Evolutionary conservation across 2,888 invertebrate genomes (phyloP), one percentile per base, ranked within the genome.

Genomic region (Cerastoderma edule): DNA sequence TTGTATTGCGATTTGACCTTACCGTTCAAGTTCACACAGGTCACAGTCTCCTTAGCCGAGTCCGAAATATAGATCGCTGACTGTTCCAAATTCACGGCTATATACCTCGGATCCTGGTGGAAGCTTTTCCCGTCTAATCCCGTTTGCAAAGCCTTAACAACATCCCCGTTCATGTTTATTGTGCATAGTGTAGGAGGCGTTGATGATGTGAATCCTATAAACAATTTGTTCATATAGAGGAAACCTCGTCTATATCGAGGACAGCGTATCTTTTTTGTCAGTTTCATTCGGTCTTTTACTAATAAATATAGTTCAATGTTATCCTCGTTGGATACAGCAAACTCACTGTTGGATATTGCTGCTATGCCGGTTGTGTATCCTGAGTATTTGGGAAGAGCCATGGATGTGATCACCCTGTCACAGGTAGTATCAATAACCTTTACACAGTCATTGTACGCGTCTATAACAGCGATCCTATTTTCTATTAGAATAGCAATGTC

Each of bases 131-230:
- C 32, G 32, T 32, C n/a, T 30, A 56, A 10, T 32, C 16, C 32
- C 19, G 32, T 3, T 19, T 10, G 30, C 3, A 32, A 56, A 8
- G 56, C 32, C 19, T 56, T 56, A 56, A 56, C 27, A 8, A 24
- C 30, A 13, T n/a, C 27, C 28, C 56, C 56, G n/a, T 56, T 27
- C 32, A 56, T 56, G 32, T 56, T 32, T 19, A 56, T 10, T 19
- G 32, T 56, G 19, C 56, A 32, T 3, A 56, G 5, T 56, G 56
- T 5, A 4, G 28, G 32, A 13, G 56, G 56, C 2, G 30, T 8
- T 28, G 56, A 56, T 3, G 56, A 56, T 56, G 56, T 56, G 5
- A 56, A 2, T 28, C 56, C 56, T 28, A 56, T 32, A 56, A 56
- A 56, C 16, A 3, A 2, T 30, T 56, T 56, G 28, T 28, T 56